These are phyloP conservation scores for Embiotoca jacksoni DNA, from an alignment of 2,113 vertebrate species.

Conservation along the genomic window DNA sequence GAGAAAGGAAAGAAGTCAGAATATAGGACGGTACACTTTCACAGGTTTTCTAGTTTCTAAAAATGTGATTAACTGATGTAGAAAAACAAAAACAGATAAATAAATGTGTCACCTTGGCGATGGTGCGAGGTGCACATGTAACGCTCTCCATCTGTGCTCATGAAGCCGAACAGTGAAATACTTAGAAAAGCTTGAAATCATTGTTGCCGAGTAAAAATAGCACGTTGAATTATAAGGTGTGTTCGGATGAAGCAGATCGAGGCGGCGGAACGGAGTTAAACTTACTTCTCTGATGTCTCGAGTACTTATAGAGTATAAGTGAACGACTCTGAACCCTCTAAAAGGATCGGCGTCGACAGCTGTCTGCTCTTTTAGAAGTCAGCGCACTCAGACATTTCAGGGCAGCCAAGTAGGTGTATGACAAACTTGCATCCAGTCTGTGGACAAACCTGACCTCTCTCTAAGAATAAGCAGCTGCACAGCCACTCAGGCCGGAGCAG, in stretches of 20 bases:
- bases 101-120: constrained; percentile 20
- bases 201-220: constrained; percentile 10
- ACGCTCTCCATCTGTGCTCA: constrained; percentile 32
- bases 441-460: constrained; percentile 21
- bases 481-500: background rate
- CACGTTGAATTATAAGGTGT: background rate
- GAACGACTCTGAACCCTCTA: background rate
- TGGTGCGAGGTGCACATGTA: constrained; percentile 18
- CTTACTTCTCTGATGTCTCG: background rate
- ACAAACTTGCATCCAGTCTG: constrained; percentile 9
- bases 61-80: constrained; percentile 13
- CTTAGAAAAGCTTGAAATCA: constrained; percentile 11
- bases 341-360: constrained; percentile 3
- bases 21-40: constrained; percentile 17
- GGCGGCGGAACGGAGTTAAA: background rate
- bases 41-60: constrained; percentile 16
- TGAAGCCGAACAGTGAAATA: background rate
- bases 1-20: constrained; percentile 1
- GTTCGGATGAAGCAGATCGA: background rate
- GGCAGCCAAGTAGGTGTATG: constrained; percentile 11
- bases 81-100: constrained; percentile 32
- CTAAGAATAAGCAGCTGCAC: constrained; percentile 45
- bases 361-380: constrained; percentile 14
- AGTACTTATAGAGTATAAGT: constrained; percentile 6
- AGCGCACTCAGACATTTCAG: constrained; percentile 1